phyloP scores from a whole-genome alignment of 2,797 vertebrate genomes.

The Rhabdomys pumilio region DNA sequence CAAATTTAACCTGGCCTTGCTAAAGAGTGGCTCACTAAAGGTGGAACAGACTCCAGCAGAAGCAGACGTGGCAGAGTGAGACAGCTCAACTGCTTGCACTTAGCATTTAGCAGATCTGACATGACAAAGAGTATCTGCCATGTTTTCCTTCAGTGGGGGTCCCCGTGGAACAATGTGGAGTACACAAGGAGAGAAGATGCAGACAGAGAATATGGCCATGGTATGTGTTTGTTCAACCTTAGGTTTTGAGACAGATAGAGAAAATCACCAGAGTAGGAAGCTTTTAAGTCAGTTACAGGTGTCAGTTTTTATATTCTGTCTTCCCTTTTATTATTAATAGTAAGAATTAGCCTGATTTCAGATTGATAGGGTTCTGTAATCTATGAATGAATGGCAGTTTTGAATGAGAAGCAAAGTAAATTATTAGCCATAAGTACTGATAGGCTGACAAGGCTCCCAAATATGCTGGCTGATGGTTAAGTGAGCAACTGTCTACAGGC shows the following conservation, averaged over 20 bases:
- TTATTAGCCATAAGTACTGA: background rate
- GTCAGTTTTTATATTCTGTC: background rate
- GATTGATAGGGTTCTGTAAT: background rate
- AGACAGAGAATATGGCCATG: background rate
- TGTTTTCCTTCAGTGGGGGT: background rate
- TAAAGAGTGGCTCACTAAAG: background rate
- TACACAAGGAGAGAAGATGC: background rate
- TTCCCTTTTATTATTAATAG: background rate
- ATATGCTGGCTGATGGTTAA: background rate
- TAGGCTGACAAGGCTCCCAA: background rate
- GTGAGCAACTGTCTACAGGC: background rate
- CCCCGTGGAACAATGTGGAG: background rate
- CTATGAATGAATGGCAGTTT: background rate
- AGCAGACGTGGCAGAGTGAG: background rate
- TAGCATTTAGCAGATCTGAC: background rate
- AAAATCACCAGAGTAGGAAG: background rate
- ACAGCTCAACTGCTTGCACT: background rate
- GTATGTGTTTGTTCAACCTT: background rate
- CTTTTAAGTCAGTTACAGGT: background rate
- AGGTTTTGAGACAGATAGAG: conserved; percentile 22
- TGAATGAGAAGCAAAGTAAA: conserved; percentile 41
- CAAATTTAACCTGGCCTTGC: background rate
- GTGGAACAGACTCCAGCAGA: background rate
- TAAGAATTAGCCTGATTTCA: background rate
- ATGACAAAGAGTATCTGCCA: background rate